Conservation (phyloP, 2,797 vertebrate genomes). For the Hafferia zeledoni region DNA sequence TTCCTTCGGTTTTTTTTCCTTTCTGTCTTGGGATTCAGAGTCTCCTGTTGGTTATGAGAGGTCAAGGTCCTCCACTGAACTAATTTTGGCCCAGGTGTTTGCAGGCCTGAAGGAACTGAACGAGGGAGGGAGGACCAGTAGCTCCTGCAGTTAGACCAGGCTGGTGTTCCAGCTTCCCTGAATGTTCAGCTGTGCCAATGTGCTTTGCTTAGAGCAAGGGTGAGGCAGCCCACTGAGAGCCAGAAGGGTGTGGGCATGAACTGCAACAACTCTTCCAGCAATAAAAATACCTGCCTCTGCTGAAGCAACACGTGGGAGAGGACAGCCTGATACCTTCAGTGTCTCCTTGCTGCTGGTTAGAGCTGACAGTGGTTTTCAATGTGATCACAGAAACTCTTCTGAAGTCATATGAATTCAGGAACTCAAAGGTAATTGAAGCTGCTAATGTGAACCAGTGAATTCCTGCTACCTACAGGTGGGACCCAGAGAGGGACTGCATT, state of each 20-base stretch:
- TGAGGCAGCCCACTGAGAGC: not conserved
- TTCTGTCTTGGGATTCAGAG: not conserved
- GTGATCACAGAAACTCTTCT: not conserved
- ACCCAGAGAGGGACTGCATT: not conserved
- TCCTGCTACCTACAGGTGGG: not conserved
- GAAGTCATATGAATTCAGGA: not conserved
- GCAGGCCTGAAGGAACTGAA: not conserved
- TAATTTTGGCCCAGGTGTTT: not conserved
- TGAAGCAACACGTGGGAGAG: not conserved
- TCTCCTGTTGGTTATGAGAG: not conserved
- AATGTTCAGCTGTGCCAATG: not conserved
- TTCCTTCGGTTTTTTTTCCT: not conserved
- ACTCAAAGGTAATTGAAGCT: not conserved
- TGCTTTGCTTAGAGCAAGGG: not conserved
- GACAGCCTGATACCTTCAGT: not conserved
- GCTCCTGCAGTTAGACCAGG: not conserved
- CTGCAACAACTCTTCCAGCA: not conserved
- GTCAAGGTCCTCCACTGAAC: not conserved
- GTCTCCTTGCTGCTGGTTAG: not conserved
- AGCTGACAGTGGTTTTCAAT: not conserved
- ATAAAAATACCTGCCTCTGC: not conserved
- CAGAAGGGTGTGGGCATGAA: not conserved
- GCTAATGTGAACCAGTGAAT: not conserved
- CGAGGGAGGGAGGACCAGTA: not conserved
- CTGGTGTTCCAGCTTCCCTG: not conserved